phyloP scores from a whole-genome alignment of 2,888 invertebrate genomes.

The Epistrophe eligans region DNA sequence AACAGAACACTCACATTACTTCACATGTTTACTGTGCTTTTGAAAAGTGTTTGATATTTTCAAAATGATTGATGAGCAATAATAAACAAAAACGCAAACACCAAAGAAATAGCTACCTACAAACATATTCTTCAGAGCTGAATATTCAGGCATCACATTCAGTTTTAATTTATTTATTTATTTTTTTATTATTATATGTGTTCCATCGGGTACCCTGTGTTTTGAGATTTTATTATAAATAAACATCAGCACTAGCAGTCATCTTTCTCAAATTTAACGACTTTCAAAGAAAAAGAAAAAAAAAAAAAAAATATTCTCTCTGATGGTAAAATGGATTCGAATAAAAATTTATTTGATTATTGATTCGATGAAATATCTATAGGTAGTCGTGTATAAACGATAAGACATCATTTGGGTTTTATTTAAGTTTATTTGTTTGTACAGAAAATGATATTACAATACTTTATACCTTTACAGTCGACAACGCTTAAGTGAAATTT shows the following conservation, averaged over 20 bases:
- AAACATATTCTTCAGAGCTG: neutral
- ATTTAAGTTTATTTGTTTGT: slow-evolving; percentile 4
- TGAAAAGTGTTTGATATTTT: slow-evolving; percentile 53
- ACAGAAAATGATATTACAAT: neutral
- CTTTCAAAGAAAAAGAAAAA: slow-evolving; percentile 37
- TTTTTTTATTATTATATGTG: slow-evolving; percentile 3
- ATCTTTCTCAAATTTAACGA: slow-evolving; percentile 45
- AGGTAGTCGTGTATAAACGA: neutral
- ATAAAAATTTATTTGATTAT: slow-evolving; percentile 64
- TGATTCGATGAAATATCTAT: slow-evolving; percentile 31
- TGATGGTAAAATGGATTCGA: slow-evolving; percentile 40
- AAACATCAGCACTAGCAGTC: neutral
- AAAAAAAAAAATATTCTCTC: neutral
- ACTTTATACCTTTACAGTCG: neutral
- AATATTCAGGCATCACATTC: neutral
- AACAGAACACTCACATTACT: slow-evolving; percentile 3
- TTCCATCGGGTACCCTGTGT: neutral
- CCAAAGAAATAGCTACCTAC: neutral
- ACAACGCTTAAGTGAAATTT: neutral
- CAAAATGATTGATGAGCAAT: slow-evolving; percentile 32
- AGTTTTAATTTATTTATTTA: slow-evolving; percentile 17
- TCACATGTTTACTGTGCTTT: slow-evolving; percentile 36
- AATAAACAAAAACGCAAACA: slow-evolving; percentile 28
- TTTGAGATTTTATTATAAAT: slow-evolving; percentile 18
- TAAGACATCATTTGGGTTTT: neutral